Evolutionary conservation across 2,113 vertebrate species (phyloP).

Genomic region (Toxotes chatareus): DNA sequence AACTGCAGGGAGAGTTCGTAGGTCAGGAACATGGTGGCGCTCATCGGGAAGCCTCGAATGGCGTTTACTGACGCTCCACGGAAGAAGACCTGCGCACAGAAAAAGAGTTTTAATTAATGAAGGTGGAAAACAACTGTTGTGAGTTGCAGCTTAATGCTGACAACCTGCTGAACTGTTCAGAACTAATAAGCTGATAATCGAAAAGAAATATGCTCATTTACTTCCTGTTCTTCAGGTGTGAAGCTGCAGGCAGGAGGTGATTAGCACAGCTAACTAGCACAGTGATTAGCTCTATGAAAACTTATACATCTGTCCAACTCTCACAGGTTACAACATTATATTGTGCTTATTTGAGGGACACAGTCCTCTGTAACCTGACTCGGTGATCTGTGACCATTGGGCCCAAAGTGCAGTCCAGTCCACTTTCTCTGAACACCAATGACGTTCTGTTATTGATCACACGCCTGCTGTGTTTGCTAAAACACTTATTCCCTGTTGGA

Average conservation of each 20-base stretch:
- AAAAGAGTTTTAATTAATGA: not conserved
- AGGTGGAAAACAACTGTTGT: no score
- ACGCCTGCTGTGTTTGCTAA: not conserved
- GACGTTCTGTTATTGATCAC: constrained; percentile 13
- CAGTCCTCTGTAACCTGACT: not conserved
- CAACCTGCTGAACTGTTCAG: no score
- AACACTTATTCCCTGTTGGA: not conserved
- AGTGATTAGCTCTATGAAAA: no score
- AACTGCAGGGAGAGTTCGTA: constrained; percentile 94
- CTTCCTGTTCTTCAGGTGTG: no score
- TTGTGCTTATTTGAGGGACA: no score
- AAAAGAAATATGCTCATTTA: no score
- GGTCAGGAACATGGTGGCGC: constrained; percentile 94
- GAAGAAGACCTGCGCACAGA: constrained; percentile 90
- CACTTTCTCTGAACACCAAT: not conserved
- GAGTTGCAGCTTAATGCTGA: no score
- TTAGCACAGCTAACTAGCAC: no score
- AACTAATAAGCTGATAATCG: no score
- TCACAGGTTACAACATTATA: no score
- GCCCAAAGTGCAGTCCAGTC: not conserved
- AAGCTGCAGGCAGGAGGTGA: no score
- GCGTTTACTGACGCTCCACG: constrained; percentile 91
- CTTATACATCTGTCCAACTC: no score
- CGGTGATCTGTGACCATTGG: not conserved
- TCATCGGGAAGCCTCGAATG: constrained; percentile 94